Conservation (phyloP, 2,797 vertebrate species). For the Chiroxiphia lanceolata region DNA sequence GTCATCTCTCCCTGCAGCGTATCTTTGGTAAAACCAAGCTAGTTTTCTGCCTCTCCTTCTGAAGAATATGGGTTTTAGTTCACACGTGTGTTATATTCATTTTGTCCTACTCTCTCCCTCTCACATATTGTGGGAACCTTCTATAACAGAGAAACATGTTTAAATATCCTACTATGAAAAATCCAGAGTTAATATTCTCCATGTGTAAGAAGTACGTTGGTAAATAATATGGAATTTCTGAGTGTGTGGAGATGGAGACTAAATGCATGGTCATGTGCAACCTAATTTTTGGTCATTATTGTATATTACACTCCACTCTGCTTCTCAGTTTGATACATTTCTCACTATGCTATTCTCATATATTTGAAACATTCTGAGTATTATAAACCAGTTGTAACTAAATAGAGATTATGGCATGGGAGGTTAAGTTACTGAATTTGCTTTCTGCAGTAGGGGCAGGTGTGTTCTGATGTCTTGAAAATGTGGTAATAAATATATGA, state of each 20-base stretch:
- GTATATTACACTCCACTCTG: neutral
- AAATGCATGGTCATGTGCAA: neutral
- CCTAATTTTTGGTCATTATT: neutral
- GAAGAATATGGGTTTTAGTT: neutral
- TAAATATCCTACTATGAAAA: neutral
- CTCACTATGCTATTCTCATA: neutral
- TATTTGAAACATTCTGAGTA: neutral
- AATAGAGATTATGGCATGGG: neutral
- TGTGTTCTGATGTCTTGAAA: neutral
- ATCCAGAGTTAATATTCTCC: neutral
- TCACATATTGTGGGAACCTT: neutral
- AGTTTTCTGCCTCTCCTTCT: neutral
- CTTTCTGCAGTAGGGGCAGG: neutral
- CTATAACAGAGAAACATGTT: neutral
- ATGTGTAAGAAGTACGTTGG: neutral
- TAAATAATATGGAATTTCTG: neutral
- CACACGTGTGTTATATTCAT: rapidly evolving
- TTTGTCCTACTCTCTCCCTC: neutral
- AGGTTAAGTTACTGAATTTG: neutral
- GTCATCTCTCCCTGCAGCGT: neutral
- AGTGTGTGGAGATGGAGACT: neutral
- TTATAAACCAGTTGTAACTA: neutral
- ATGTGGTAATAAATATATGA: neutral
- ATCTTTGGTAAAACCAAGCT: neutral
- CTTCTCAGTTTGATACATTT: neutral